Conservation (phyloP, 2,888 invertebrate species). For the Caenorhabditis doughertyi region DNA sequence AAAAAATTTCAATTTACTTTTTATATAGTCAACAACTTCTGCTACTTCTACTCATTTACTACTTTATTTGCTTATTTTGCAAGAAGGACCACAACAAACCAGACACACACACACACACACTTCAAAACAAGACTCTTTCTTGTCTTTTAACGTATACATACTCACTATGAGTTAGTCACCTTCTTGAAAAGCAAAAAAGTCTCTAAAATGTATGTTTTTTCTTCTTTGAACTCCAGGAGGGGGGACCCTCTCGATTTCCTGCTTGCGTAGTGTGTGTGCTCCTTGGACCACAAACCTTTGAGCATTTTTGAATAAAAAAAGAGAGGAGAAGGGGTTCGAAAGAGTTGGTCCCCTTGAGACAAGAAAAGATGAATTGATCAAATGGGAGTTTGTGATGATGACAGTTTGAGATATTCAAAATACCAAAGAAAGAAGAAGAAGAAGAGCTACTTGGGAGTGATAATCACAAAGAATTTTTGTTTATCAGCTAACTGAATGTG, state of each 20-base stretch:
- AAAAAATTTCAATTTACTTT: too few species aligned
- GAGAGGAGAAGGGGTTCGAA: neutral
- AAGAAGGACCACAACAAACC: neutral
- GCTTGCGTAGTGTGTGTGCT: constrained; percentile 32
- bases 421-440: neutral
- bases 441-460: neutral
- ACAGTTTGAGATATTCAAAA: constrained; percentile 10
- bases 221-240: constrained; percentile 44
- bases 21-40: too few species aligned
- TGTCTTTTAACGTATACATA: constrained; percentile 1
- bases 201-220: constrained; percentile 59
- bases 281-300: constrained; percentile 15
- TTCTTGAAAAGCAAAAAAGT: constrained; percentile 3
- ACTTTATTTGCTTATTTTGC: constrained; percentile 29
- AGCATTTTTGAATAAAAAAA: constrained; percentile 6
- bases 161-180: constrained; percentile 28
- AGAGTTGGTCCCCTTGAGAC: constrained; percentile 8
- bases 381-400: constrained; percentile 48
- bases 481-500: too few species aligned
- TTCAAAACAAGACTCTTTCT: neutral
- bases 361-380: constrained; percentile 35
- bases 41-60: neutral
- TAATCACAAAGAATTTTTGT: neutral
- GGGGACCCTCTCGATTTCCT: constrained; percentile 49
- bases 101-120: neutral